A percentile compares a stretch with the other conserved stretches of the same genome.
Conservation (phyloP, 2,888 invertebrate species). For the Tupiocoris notatus region DNA sequence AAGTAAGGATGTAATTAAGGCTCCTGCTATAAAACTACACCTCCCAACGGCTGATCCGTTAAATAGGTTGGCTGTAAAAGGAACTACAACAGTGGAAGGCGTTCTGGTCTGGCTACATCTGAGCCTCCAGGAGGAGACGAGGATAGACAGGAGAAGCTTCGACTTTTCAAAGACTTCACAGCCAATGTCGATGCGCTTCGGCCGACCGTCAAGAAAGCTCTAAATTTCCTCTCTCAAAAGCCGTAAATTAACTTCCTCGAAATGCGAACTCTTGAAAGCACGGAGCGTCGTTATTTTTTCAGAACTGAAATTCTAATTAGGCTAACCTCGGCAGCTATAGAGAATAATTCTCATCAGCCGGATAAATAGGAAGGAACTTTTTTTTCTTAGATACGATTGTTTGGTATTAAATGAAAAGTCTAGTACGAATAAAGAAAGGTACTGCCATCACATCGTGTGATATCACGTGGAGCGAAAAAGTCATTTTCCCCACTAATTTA, state of each 20-base stretch:
- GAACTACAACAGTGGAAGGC: background rate
- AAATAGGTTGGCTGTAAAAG: background rate
- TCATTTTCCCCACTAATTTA: too few relatives aligned
- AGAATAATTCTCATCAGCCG: too few relatives aligned
- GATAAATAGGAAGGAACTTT: too few relatives aligned
- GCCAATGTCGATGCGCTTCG: background rate
- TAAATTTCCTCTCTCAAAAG: background rate
- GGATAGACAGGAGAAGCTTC: too few relatives aligned
- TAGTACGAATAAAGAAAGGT: too few relatives aligned
- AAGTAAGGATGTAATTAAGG: background rate
- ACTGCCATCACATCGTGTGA: too few relatives aligned
- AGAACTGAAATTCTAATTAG: background rate
- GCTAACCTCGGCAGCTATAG: background rate
- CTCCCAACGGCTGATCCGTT: background rate
- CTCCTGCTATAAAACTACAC: background rate
- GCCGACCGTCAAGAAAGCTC: background rate
- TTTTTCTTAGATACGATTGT: too few relatives aligned
- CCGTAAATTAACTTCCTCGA: background rate
- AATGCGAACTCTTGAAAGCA: background rate
- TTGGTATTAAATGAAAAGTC: too few relatives aligned
- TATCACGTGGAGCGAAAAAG: too few relatives aligned
- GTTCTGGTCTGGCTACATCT: too few relatives aligned
- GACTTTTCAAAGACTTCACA: background rate
- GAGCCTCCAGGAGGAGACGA: too few relatives aligned
- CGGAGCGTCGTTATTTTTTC: background rate